phyloP scores from a whole-genome alignment of 23 tunicate species.

The Ciona savignyi region DNA sequence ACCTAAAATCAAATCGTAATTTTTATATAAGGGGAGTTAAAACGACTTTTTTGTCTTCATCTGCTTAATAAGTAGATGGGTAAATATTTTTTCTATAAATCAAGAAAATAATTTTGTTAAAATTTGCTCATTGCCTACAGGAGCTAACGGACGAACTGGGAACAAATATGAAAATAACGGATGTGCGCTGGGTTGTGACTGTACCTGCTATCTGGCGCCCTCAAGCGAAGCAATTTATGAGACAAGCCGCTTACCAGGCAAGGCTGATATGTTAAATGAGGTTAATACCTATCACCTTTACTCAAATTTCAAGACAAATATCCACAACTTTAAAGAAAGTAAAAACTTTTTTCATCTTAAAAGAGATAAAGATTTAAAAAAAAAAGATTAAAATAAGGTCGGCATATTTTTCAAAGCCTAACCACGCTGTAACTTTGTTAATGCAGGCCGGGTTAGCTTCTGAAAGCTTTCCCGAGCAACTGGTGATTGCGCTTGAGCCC shows the following conservation, averaged over 20 bases:
- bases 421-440: not conserved
- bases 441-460: slow-evolving; percentile 72
- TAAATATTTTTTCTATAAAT: no score
- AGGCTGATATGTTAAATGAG: not conserved
- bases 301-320: no score
- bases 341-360: no score
- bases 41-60: no score
- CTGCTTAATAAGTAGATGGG: no score
- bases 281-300: no score
- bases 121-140: slow-evolving; percentile 9
- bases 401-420: no score
- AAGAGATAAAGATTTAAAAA: no score
- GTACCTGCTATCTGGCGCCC: slow-evolving; percentile 98
- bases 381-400: no score
- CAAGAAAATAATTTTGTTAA: not conserved
- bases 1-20: no score
- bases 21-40: no score
- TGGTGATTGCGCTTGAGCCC: slow-evolving; percentile 90
- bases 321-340: no score
- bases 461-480: slow-evolving; percentile 71
- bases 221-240: slow-evolving; percentile 92
- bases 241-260: slow-evolving; percentile 91
- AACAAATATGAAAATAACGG: slow-evolving; percentile 62
- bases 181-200: slow-evolving; percentile 91
- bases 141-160: slow-evolving; percentile 87